phyloP scores from a whole-genome alignment of 2,797 vertebrate species.

The Mormyrops attenuatus region DNA sequence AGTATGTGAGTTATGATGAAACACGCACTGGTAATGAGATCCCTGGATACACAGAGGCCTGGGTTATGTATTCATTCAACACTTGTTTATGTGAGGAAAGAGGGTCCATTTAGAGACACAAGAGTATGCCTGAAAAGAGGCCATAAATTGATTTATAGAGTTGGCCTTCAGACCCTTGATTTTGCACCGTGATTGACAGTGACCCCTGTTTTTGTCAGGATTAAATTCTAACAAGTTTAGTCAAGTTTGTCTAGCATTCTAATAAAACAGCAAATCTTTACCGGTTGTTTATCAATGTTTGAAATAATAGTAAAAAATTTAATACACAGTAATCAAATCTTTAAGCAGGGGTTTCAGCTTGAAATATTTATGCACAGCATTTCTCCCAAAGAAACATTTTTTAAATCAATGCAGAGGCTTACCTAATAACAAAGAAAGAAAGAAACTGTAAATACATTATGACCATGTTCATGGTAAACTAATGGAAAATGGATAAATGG shows the following conservation, averaged over 20 bases:
- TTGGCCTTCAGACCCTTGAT: neutral
- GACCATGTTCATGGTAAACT: neutral
- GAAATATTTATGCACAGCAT: neutral
- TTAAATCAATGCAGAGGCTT: neutral
- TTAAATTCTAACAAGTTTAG: neutral
- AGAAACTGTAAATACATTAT: neutral
- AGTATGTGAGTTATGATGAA: slow-evolving; percentile 2
- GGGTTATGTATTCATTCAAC: neutral
- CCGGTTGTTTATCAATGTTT: neutral
- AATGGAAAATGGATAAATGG: neutral
- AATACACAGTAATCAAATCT: neutral
- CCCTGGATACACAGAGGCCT: neutral
- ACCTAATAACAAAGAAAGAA: neutral
- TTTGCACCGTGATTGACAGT: neutral
- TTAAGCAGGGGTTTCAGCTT: neutral
- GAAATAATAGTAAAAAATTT: neutral
- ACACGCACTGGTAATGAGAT: neutral
- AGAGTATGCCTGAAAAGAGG: neutral
- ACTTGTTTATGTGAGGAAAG: neutral
- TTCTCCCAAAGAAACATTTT: neutral
- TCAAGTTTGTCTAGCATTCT: neutral
- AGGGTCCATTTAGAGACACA: neutral
- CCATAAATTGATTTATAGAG: neutral
- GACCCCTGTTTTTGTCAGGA: neutral
- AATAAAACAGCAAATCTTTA: neutral